phyloP scores from a whole-genome alignment of 2,113 vertebrate species.

The Thymallus thymallus region DNA sequence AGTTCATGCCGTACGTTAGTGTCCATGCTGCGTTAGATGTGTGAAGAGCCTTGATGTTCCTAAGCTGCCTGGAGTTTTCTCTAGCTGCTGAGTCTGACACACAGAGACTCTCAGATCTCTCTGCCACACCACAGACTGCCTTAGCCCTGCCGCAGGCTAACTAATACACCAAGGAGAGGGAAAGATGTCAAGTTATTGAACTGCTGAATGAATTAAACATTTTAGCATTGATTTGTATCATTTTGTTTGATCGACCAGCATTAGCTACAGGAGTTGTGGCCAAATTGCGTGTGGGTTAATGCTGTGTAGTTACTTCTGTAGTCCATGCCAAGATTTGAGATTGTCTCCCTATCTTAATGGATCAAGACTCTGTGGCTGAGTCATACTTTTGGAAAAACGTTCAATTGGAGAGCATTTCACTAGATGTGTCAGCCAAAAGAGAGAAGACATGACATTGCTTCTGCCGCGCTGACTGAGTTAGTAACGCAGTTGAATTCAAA shows the following conservation, averaged over 20 bases:
- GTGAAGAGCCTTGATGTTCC: conserved; percentile 38
- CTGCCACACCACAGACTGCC: conserved; percentile 21
- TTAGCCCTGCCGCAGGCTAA: neutral
- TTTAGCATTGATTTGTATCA: neutral
- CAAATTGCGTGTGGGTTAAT: neutral
- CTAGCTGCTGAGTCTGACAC: neutral
- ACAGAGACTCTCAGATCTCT: conserved; percentile 3
- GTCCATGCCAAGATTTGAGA: conserved; percentile 21
- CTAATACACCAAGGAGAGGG: neutral
- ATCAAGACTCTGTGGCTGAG: conserved; percentile 12
- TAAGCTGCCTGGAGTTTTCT: conserved; percentile 48
- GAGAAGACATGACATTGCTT: conserved; percentile 16
- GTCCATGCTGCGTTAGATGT: conserved; percentile 37
- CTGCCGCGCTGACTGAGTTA: conserved; percentile 13
- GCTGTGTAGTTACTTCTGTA: neutral
- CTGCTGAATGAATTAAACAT: neutral
- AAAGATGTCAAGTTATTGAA: neutral
- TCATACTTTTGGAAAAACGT: conserved; percentile 11
- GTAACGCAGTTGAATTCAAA: conserved; percentile 25
- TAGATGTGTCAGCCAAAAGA: conserved; percentile 4
- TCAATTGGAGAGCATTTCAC: conserved; percentile 17
- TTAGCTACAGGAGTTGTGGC: neutral
- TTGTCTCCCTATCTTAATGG: conserved; percentile 20
- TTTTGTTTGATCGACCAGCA: neutral
- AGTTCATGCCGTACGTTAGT: conserved; percentile 20